Conservation (phyloP, 2,113 vertebrate genomes). For the Odontophorus gujanensis region DNA sequence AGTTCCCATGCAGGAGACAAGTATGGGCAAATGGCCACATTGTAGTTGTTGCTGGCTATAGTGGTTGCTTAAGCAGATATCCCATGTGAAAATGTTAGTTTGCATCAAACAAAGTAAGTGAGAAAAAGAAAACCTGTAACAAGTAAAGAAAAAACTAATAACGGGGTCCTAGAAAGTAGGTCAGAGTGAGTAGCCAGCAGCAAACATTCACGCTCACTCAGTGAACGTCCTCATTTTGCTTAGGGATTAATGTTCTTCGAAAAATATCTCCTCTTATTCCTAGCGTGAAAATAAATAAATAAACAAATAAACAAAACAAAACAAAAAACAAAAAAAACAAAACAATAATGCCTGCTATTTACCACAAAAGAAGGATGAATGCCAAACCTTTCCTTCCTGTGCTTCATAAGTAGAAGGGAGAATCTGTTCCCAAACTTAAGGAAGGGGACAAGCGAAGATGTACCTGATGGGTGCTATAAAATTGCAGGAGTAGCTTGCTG, state of each 20-base stretch:
- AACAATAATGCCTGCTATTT: too few species aligned
- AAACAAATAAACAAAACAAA: accelerated
- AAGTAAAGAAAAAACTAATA: background rate
- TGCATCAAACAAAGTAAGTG: background rate
- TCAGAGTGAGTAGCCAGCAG: background rate
- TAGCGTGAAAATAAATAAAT: background rate
- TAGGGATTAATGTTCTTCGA: background rate
- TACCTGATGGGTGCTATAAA: background rate
- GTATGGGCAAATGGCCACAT: background rate
- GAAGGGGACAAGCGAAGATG: background rate
- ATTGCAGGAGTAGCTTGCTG: background rate
- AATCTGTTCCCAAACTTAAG: background rate
- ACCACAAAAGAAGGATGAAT: background rate
- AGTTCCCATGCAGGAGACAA: background rate
- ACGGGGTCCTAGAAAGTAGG: background rate
- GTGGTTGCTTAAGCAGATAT: background rate
- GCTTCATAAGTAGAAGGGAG: background rate
- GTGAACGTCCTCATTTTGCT: background rate
- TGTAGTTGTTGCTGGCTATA: background rate
- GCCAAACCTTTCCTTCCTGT: background rate
- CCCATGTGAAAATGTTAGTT: background rate
- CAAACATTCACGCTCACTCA: background rate
- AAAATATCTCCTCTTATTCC: background rate
- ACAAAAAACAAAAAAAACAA: too few species aligned
- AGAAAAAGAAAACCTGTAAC: background rate